Conservation (phyloP, 1,140 invertebrate species). For the Diabrotica virgifera region DNA sequence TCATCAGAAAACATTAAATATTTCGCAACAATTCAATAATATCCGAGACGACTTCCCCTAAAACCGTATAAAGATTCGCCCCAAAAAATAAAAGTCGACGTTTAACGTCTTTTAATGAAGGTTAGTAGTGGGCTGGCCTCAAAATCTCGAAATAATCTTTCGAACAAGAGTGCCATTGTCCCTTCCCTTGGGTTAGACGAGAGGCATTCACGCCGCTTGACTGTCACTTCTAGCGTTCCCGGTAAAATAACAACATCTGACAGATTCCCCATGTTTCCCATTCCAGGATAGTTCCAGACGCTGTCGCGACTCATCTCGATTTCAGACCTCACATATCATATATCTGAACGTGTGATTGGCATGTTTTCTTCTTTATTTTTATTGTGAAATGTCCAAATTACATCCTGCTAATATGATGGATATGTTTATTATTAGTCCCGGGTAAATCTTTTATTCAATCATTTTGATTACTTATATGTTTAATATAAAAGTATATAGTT, state of each 20-base stretch:
- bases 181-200: slow-evolving; percentile 14
- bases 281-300: slow-evolving; percentile 37
- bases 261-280: slow-evolving; percentile 37
- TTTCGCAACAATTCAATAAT: no score
- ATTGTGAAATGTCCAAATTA: slow-evolving; percentile 6
- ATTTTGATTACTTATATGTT: no score
- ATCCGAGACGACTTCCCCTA: no score
- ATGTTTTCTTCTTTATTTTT: slow-evolving; percentile 13
- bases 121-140: slow-evolving; percentile 5
- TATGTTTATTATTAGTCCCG: no score
- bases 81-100: neutral
- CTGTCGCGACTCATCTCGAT: slow-evolving; percentile 34
- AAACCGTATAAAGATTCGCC: no score
- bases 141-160: slow-evolving; percentile 11
- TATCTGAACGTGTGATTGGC: slow-evolving; percentile 18
- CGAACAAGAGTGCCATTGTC: slow-evolving; percentile 23
- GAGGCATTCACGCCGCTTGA: slow-evolving; percentile 22
- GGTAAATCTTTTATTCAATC: no score
- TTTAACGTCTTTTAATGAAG: neutral
- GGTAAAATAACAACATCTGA: slow-evolving; percentile 35
- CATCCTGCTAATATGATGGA: neutral
- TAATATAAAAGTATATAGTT: no score
- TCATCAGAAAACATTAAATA: no score
- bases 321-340: slow-evolving; percentile 25
- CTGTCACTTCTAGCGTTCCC: slow-evolving; percentile 33